phyloP scores from a whole-genome alignment of 2,888 invertebrate species.

The Bhutanitis thaidina region DNA sequence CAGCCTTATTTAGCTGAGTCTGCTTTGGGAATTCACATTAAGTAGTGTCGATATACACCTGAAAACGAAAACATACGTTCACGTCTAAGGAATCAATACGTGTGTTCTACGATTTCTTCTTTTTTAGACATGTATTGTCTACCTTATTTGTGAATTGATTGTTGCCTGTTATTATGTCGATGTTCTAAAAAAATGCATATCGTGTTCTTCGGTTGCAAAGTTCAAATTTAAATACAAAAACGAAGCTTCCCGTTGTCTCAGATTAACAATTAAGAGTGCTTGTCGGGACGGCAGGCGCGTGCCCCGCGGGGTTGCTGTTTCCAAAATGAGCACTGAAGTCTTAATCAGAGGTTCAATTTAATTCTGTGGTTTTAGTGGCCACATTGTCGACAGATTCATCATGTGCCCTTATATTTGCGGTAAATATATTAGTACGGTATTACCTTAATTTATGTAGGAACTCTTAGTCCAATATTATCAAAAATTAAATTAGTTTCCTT shows the following conservation, averaged over 20 bases:
- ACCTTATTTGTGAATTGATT: neutral
- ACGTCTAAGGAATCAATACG: slow-evolving; percentile 36
- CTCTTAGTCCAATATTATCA: too few relatives aligned
- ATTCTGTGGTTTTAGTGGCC: slow-evolving; percentile 25
- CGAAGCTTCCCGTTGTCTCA: slow-evolving; percentile 34
- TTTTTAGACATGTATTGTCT: neutral
- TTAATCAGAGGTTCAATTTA: slow-evolving; percentile 45
- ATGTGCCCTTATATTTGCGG: slow-evolving; percentile 6
- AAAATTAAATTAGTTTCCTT: too few relatives aligned
- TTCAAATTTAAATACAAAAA: neutral
- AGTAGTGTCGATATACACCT: slow-evolving; percentile 53
- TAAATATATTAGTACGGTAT: neutral
- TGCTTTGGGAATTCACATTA: slow-evolving; percentile 64
- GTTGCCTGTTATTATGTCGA: too few relatives aligned
- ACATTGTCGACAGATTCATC: slow-evolving; percentile 17
- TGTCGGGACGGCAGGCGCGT: slow-evolving; percentile 30
- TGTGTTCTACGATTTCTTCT: slow-evolving; percentile 8
- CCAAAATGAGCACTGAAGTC: slow-evolving; percentile 41
- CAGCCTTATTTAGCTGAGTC: slow-evolving; percentile 63
- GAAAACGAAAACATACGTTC: slow-evolving; percentile 47
- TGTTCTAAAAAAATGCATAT: too few relatives aligned
- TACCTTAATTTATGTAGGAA: too few relatives aligned
- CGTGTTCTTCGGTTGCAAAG: neutral
- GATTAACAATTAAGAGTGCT: slow-evolving; percentile 41
- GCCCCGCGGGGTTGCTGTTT: slow-evolving; percentile 36